Base-by-base conservation (phyloP, 1,140 invertebrate species). In the Venustaconcha ellipsiformis region DNA sequence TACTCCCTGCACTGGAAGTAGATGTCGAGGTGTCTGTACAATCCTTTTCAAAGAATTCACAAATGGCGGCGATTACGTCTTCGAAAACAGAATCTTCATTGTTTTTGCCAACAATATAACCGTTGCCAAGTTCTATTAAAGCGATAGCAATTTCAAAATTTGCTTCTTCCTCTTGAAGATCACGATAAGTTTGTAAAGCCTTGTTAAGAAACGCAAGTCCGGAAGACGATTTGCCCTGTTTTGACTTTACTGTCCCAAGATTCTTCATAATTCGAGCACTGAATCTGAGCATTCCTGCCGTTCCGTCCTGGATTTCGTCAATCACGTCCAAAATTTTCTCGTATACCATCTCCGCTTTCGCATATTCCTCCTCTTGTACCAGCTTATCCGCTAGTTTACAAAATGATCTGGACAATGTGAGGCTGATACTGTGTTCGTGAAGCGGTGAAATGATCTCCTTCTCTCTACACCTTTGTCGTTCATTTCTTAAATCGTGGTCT, bases 121-220 rank as follows among this genome's bases (percentile, higher is more conserved):
- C 86, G 79, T 88, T 88, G n/a, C 87, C 87, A 30, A 88, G 78
- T 71, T 88, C 86, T 48, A 88, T 79, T 26, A 87, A 79, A 48
- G 84, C 83, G 17, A 84, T 72, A 14, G 87, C 84, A 56, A 88
- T 84, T 75, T 87, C 84, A 68, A 80, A 78, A 76, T 86, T 83
- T 12, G 84, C 79, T n/a, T 83, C 83, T 60, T 81, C 80, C 62
- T 88, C 85, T 78, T 87, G 83, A 15, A 88, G 77, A 58, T 87
- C 84, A 20, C 80, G 78, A 74, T 85, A 87, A 23, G 86, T 83
- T 55, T 82, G 74, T 37, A 88, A 67, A 14, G 85, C 85, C 70
- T 83, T 85, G 74, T 88, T 83, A 26, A 88, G 72, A 57, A 84
- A 74, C n/a, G 73, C 79, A 55, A 88, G 76, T 14, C 86, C 86